Base-by-base conservation (phyloP, 2,888 invertebrate genomes). In the Drosophila stalkeri region DNA sequence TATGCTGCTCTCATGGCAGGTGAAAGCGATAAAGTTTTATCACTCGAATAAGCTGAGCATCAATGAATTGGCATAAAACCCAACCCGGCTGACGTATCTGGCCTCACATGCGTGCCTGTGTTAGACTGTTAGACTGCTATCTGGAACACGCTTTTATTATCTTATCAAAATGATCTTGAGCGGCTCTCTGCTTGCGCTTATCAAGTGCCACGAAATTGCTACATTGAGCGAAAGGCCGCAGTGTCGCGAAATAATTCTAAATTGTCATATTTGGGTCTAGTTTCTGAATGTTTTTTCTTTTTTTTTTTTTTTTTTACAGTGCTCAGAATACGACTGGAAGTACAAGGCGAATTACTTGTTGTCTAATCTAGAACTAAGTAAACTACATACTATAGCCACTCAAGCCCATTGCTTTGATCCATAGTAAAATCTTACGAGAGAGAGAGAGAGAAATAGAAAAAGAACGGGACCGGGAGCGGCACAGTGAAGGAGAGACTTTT, bases 141-240 rank as follows among this genome's bases (percentile, higher is more conserved):
- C 80, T 76, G 56, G 67, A 62, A 69, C 72, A 75, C 54, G 68
- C 56, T 62, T 61, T 68, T 51, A 72, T 80, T 80, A 88, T 89
- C 90, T 87, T 87, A 87, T 87, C 86, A 83, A 87, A 83, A 41
- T 75, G 86, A 87, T 87, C 90, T 87, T 87, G 90, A 81, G 69
- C 57, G 46, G 8, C 0, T 63, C 57, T 63, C 64, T 31, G 23
- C 23, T 65, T 3, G 35, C 0, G 18, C 37, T 52, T 65, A 61
- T 66, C 70, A 54, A 51, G 33, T 43, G 46, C 49, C 37, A n/a
- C 12, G 56, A 9, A 8, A 12, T 49, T 14, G 39, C 7, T 51
- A 39, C 85, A 89, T 79, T 75, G 72, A 2, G 23, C 41, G 43
- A 77, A 80, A 67, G 2, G 2, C 2, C 14, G 14, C 18, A 31